Evolutionary conservation across 2,113 vertebrate genomes (phyloP).

Genomic region (Catharus bicknelli): DNA sequence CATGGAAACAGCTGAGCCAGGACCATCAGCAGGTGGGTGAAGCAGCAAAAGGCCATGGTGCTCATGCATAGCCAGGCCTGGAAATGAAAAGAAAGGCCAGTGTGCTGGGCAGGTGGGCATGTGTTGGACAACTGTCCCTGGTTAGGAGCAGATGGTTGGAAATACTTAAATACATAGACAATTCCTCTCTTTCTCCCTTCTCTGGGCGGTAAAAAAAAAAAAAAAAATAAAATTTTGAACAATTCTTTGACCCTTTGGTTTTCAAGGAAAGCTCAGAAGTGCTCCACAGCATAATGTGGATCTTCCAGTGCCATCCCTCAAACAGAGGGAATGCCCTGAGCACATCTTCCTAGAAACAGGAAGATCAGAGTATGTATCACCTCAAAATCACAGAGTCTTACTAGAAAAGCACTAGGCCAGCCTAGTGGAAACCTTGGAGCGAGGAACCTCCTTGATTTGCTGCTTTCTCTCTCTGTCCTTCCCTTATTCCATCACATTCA

Average conservation of each 20-base stretch:
- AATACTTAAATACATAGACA: too few species aligned
- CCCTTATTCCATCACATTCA: neutral
- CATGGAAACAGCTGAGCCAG: neutral
- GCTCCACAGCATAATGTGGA: neutral
- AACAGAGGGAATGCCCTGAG: neutral
- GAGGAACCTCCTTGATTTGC: neutral
- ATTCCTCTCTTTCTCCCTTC: neutral
- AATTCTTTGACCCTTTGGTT: neutral
- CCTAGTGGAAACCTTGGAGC: fast-evolving
- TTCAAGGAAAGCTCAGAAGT: neutral
- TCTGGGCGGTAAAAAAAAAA: neutral
- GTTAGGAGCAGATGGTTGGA: neutral
- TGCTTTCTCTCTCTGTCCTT: neutral
- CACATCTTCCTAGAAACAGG: neutral
- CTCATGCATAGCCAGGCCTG: neutral
- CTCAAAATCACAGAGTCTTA: neutral
- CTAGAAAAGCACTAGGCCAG: neutral
- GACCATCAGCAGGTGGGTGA: neutral
- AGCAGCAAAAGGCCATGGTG: fast-evolving
- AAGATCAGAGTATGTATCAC: neutral
- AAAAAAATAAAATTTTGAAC: neutral
- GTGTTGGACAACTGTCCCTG: neutral
- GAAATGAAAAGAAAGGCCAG: neutral
- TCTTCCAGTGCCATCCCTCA: neutral
- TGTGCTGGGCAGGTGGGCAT: fast-evolving